These are phyloP conservation scores for Zoanthus gigantus DNA, from an alignment of 92 coral and sea anemone genomes.

Conservation along the genomic window DNA sequence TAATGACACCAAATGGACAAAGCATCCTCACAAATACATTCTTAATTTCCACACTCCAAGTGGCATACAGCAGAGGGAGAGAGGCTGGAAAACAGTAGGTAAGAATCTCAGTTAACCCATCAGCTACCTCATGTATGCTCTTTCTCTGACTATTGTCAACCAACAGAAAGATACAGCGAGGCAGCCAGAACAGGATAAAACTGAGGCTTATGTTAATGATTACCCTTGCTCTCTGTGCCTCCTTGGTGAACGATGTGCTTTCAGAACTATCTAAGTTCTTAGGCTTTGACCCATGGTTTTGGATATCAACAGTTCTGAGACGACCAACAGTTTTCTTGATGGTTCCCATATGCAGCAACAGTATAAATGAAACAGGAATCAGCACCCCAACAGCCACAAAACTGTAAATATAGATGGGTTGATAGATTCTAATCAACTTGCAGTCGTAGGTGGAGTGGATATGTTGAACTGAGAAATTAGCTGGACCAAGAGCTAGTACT, in stretches of 20 bases:
- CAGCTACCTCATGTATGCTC: constrained; percentile 83
- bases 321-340: constrained; percentile 69
- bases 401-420: constrained; percentile 69
- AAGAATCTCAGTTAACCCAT: constrained; percentile 85
- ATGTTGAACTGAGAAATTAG: constrained; percentile 54
- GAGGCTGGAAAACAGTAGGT: constrained; percentile 90
- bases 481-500: constrained; percentile 72
- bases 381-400: constrained; percentile 82
- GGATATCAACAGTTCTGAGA: constrained; percentile 71
- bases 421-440: constrained; percentile 73
- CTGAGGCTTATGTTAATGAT: constrained; percentile 77
- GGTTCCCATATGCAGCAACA: constrained; percentile 75
- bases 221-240: constrained; percentile 77
- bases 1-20: constrained; percentile 74
- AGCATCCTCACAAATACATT: constrained; percentile 72
- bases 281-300: constrained; percentile 62
- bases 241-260: constrained; percentile 72
- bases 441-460: constrained; percentile 64
- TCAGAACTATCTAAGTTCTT: constrained; percentile 82
- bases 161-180: constrained; percentile 83
- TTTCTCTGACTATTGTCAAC: constrained; percentile 80
- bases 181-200: constrained; percentile 87
- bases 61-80: constrained; percentile 73
- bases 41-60: constrained; percentile 81
- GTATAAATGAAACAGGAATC: constrained; percentile 71